phyloP scores from a whole-genome alignment of 2,888 invertebrate genomes.

The Siphonodentalium dalli region DNA sequence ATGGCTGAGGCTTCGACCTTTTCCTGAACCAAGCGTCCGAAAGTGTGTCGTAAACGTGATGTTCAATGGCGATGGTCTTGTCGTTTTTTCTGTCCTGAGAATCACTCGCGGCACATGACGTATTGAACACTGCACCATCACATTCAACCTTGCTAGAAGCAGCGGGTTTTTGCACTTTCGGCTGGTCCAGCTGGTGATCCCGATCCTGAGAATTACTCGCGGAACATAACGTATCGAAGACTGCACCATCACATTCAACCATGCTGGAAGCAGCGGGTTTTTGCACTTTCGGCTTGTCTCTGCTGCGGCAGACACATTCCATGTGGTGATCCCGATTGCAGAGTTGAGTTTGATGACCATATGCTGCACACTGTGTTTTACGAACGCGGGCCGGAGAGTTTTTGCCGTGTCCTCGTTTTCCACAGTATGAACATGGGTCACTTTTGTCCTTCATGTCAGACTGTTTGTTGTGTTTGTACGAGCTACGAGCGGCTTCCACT shows the following conservation, averaged over 20 bases:
- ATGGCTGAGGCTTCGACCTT: slow-evolving; percentile 31
- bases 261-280: too few relatives aligned
- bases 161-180: too few relatives aligned
- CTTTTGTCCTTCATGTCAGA: neutral
- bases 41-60: slow-evolving; percentile 32
- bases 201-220: neutral
- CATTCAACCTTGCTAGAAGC: too few relatives aligned
- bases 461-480: slow-evolving; percentile 12
- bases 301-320: slow-evolving; percentile 15
- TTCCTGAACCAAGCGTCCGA: slow-evolving; percentile 24
- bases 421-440: slow-evolving; percentile 28
- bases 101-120: too few relatives aligned
- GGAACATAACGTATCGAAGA: slow-evolving; percentile 10
- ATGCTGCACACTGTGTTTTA: slow-evolving; percentile 21
- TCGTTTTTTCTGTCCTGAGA: too few relatives aligned
- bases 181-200: too few relatives aligned
- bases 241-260: neutral
- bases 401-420: slow-evolving; percentile 26
- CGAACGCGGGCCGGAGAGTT: slow-evolving; percentile 9
- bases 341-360: slow-evolving; percentile 20
- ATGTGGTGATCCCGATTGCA: slow-evolving; percentile 24
- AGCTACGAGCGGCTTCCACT: slow-evolving; percentile 11
- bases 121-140: too few relatives aligned
- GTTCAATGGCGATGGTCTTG: slow-evolving; percentile 30
- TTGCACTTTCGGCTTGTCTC: slow-evolving; percentile 6